A percentile compares a stretch with the other conserved stretches of the same genome.
phyloP scores from a whole-genome alignment of 2,888 invertebrate genomes.

The Drepanosiphum platanoidis region DNA sequence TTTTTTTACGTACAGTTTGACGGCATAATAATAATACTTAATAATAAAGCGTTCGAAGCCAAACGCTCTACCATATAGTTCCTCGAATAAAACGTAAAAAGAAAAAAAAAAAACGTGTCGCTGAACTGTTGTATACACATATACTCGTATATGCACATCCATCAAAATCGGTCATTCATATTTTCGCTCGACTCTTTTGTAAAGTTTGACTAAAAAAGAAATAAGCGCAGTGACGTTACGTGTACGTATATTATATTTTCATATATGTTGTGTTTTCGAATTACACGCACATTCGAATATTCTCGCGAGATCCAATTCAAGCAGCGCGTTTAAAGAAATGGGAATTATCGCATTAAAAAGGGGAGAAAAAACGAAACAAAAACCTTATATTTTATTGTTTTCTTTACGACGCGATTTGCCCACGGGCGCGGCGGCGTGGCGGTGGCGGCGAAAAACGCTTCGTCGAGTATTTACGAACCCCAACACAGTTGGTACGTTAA shows the following conservation, averaged over 20 bases:
- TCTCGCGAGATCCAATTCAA: slow-evolving; percentile 34
- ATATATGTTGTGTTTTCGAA: background rate
- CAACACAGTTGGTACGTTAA: too few species aligned
- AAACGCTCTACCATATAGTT: slow-evolving; percentile 8
- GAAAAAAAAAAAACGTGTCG: too few species aligned
- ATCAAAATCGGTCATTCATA: slow-evolving; percentile 46
- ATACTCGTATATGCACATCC: slow-evolving; percentile 9
- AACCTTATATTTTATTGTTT: slow-evolving; percentile 8
- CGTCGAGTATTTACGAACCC: too few species aligned
- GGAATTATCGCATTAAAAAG: slow-evolving; percentile 18
- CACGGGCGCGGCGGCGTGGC: too few species aligned
- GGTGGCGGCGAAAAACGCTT: too few species aligned
- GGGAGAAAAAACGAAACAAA: slow-evolving; percentile 24
- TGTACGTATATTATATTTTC: background rate
- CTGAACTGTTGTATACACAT: too few species aligned
- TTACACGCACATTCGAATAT: slow-evolving; percentile 26
- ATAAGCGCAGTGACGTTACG: slow-evolving; percentile 3
- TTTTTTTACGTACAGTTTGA: background rate
- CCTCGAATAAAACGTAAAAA: slow-evolving; percentile 5
- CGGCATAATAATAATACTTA: too few species aligned
- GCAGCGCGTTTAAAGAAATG: slow-evolving; percentile 31
- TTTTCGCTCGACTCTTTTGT: slow-evolving; percentile 26
- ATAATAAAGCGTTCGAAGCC: slow-evolving; percentile 21
- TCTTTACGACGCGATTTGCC: slow-evolving; percentile 33
- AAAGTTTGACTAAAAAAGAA: slow-evolving; percentile 8